Percentiles rank a stretch among this genome's conserved stretches.
Conservation (phyloP, 2,888 invertebrate species). For the Tiliacea aurago region DNA sequence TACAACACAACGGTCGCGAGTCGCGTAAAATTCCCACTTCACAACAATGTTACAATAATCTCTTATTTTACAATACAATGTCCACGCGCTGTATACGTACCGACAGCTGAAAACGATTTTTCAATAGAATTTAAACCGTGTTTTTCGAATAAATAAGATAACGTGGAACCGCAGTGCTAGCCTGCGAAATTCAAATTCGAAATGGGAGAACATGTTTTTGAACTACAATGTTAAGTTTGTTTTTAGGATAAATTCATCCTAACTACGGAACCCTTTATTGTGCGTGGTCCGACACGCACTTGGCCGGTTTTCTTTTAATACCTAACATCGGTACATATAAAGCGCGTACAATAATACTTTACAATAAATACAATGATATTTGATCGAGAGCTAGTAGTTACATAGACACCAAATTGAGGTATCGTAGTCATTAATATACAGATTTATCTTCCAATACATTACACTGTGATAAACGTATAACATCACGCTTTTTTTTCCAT, state of each 20-base stretch:
- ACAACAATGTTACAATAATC: conserved; percentile 65
- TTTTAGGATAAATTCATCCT: no score
- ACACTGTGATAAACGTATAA: conserved; percentile 2
- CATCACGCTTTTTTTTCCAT: no score
- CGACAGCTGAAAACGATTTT: neutral
- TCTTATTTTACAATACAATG: conserved; percentile 51
- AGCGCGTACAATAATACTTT: conserved; percentile 39
- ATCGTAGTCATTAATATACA: conserved; percentile 18
- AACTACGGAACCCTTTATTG: no score
- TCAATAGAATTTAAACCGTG: neutral
- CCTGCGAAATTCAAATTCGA: no score
- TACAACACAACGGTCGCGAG: conserved; percentile 69
- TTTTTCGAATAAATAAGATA: no score
- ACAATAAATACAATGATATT: conserved; percentile 46
- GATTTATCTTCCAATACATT: neutral
- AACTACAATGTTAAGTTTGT: no score
- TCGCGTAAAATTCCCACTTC: conserved; percentile 68
- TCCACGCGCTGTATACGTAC: conserved; percentile 35
- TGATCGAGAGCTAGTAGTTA: conserved; percentile 41
- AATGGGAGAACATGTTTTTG: no score
- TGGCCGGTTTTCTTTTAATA: no score
- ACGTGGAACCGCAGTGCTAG: no score
- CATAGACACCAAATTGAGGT: conserved; percentile 60
- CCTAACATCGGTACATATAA: conserved; percentile 19
- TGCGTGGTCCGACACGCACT: no score